Evolutionary conservation across 2,113 vertebrate species (phyloP).

Genomic region (Nasalis larvatus): DNA sequence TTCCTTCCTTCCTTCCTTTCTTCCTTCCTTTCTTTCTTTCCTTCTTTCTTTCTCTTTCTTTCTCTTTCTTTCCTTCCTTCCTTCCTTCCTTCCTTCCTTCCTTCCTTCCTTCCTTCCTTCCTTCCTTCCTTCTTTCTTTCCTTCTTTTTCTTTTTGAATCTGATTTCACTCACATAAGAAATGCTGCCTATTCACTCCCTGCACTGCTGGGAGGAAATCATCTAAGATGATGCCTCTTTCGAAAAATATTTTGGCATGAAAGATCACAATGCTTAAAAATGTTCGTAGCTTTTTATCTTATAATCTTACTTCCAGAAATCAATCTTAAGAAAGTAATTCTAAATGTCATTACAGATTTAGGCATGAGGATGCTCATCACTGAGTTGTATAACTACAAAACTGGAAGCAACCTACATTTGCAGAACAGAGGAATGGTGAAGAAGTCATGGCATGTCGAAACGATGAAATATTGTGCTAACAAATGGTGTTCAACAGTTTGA

Average conservation of each 20-base stretch:
- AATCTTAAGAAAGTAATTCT: background rate
- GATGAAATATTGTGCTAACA: background rate
- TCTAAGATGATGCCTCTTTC: background rate
- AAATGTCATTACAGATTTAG: background rate
- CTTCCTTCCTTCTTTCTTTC: background rate
- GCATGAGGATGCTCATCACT: background rate
- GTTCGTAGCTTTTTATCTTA: background rate
- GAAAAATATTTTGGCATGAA: constrained; percentile 18
- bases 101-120: rapidly evolving
- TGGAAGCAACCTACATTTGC: background rate
- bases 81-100: rapidly evolving
- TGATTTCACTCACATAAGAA: background rate
- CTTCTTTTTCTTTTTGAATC: constrained; percentile 22
- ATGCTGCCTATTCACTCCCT: background rate
- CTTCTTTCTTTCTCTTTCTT: too few relatives aligned
- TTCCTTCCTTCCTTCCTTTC: rapidly evolving
- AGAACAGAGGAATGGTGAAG: background rate
- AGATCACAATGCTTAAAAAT: constrained; percentile 5
- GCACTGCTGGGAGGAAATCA: background rate
- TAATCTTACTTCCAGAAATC: background rate
- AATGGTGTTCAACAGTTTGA: background rate
- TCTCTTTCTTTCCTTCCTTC: rapidly evolving
- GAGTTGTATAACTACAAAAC: background rate
- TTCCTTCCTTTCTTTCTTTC: rapidly evolving
- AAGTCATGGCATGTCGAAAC: background rate